Percentiles rank a stretch among this genome's conserved stretches.
Evolutionary conservation across 2,113 vertebrate genomes (phyloP).

Genomic region (Apodemus speciosus): DNA sequence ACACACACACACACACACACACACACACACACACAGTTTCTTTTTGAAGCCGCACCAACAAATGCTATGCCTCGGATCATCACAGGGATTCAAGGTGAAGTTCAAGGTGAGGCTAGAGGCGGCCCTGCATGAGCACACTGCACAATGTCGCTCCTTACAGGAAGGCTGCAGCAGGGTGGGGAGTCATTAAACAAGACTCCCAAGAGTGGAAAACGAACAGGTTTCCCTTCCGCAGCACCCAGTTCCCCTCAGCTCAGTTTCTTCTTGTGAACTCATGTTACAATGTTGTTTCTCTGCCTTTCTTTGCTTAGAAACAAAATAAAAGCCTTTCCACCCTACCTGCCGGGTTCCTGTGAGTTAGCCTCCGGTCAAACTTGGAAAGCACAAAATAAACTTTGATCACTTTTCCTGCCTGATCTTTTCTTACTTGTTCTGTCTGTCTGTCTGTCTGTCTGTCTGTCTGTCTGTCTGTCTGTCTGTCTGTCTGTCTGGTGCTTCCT

Average conservation of each 20-base stretch:
- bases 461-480: neutral
- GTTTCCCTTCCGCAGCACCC: neutral
- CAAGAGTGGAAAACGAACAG: neutral
- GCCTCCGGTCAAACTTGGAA: neutral
- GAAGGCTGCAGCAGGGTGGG: neutral
- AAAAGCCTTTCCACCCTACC: neutral
- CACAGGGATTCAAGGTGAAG: neutral
- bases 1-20: neutral
- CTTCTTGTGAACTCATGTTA: neutral
- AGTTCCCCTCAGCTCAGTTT: neutral
- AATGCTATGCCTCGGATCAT: neutral
- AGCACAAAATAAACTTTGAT: neutral
- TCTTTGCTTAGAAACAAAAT: neutral
- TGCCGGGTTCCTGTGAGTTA: neutral
- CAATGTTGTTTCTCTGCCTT: neutral
- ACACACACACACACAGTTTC: neutral
- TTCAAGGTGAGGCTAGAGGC: neutral
- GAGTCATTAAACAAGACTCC: neutral
- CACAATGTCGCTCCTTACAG: neutral
- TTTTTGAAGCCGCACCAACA: neutral
- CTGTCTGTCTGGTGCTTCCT: neutral
- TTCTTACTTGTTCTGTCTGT: no score
- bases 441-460: neutral
- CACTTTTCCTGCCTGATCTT: rapidly evolving
- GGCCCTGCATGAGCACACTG: neutral